phyloP scores from a whole-genome alignment of 2,113 vertebrate genomes.

The Bagarius yarrelli region DNA sequence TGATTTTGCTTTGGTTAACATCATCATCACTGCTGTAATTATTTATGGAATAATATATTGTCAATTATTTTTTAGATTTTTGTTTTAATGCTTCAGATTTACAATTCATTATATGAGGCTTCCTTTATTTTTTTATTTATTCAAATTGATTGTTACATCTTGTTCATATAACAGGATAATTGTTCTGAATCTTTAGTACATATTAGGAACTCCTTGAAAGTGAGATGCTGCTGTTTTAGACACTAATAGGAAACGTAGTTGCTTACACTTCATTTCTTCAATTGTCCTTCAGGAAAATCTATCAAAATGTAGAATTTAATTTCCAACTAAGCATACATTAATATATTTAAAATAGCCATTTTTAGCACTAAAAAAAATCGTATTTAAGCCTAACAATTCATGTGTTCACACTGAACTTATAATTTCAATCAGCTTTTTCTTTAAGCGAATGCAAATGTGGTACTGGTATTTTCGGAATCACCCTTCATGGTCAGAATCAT shows the following conservation, averaged over 20 bases:
- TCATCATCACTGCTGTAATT: neutral
- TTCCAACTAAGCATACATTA: neutral
- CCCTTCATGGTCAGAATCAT: slow-evolving; percentile 35
- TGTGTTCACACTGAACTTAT: neutral
- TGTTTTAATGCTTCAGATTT: neutral
- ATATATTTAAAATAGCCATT: too few relatives aligned
- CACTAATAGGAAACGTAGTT: neutral
- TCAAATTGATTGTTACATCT: neutral
- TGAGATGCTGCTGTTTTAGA: neutral
- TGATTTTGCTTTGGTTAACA: neutral
- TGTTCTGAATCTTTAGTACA: too few relatives aligned
- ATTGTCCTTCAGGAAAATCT: neutral
- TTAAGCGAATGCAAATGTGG: neutral
- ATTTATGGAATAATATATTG: neutral
- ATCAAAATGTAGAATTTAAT: neutral
- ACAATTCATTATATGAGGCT: neutral
- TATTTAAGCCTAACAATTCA: neutral
- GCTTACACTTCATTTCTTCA: too few relatives aligned
- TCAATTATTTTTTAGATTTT: neutral
- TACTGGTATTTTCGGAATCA: slow-evolving; percentile 23
- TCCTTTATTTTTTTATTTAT: neutral
- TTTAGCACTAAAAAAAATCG: neutral
- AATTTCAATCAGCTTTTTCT: neutral
- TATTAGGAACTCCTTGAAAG: neutral
- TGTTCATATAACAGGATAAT: neutral